phyloP scores from a whole-genome alignment of 2,888 invertebrate species.

The Operophtera brumata region DNA sequence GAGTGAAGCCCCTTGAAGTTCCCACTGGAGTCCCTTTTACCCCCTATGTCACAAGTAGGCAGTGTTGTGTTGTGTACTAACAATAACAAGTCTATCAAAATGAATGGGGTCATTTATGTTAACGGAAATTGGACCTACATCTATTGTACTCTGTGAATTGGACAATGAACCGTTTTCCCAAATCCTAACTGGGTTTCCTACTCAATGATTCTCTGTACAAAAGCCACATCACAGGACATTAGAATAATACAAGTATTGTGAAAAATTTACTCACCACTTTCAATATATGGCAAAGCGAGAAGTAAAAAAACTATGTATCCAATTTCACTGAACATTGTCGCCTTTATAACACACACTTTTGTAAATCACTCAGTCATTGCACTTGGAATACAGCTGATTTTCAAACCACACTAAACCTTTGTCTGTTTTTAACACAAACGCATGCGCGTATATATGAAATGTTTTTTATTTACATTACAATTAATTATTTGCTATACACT shows the following conservation, averaged over 20 bases:
- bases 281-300: slow-evolving; percentile 84
- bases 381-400: slow-evolving; percentile 80
- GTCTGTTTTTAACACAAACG: slow-evolving; percentile 79
- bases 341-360: slow-evolving; percentile 71
- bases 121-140: not conserved
- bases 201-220: no score
- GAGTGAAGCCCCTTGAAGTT: no score
- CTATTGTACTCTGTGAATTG: no score
- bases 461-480: slow-evolving; percentile 79
- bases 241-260: slow-evolving; percentile 24
- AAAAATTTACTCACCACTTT: slow-evolving; percentile 82
- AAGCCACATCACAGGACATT: not conserved
- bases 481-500: slow-evolving; percentile 50
- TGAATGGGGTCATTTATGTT: not conserved
- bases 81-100: not conserved
- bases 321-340: slow-evolving; percentile 83
- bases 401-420: slow-evolving; percentile 82
- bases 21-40: no score
- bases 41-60: not conserved
- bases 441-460: slow-evolving; percentile 79
- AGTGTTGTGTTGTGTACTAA: not conserved
- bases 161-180: not conserved
- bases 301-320: slow-evolving; percentile 85
- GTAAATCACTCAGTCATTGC: slow-evolving; percentile 78
- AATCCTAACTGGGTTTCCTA: no score